Conservation (phyloP, 2,888 invertebrate genomes). For the Epistrophe grossulariae region DNA sequence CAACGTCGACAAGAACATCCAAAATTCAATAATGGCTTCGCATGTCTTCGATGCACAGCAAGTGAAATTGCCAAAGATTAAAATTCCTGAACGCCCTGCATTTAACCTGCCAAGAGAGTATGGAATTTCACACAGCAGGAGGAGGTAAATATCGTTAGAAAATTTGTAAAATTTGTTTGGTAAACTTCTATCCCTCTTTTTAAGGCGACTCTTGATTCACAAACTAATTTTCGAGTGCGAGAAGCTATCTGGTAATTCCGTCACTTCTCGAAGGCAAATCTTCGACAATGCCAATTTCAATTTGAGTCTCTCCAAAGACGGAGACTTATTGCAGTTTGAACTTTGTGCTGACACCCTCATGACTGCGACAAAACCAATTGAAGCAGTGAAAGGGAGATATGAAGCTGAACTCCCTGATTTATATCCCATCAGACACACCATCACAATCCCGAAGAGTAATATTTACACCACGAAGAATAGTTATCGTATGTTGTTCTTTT, state of each 20-base stretch:
- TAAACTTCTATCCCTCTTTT: background rate
- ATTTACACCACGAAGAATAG: slow-evolving; percentile 87
- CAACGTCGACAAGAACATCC: slow-evolving; percentile 86
- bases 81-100: slow-evolving; percentile 89
- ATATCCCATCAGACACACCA: slow-evolving; percentile 89
- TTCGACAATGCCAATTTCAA: slow-evolving; percentile 86
- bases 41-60: slow-evolving; percentile 92
- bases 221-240: slow-evolving; percentile 89
- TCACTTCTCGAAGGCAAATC: slow-evolving; percentile 86
- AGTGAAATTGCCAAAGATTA: slow-evolving; percentile 89
- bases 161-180: background rate
- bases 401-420: slow-evolving; percentile 88
- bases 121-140: slow-evolving; percentile 89
- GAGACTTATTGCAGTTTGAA: slow-evolving; percentile 87
- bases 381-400: slow-evolving; percentile 84
- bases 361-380: slow-evolving; percentile 87
- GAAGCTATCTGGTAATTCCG: slow-evolving; percentile 85
- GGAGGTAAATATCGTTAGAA: slow-evolving; percentile 85
- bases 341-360: slow-evolving; percentile 88
- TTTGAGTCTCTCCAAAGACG: slow-evolving; percentile 86
- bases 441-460: slow-evolving; percentile 85
- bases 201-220: slow-evolving; percentile 87
- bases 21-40: slow-evolving; percentile 87
- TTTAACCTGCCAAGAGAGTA: slow-evolving; percentile 89
- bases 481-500: slow-evolving; percentile 88